These are phyloP conservation scores for Drosophila macrospina DNA, from an alignment of 2,888 invertebrate species.

Conservation along the genomic window DNA sequence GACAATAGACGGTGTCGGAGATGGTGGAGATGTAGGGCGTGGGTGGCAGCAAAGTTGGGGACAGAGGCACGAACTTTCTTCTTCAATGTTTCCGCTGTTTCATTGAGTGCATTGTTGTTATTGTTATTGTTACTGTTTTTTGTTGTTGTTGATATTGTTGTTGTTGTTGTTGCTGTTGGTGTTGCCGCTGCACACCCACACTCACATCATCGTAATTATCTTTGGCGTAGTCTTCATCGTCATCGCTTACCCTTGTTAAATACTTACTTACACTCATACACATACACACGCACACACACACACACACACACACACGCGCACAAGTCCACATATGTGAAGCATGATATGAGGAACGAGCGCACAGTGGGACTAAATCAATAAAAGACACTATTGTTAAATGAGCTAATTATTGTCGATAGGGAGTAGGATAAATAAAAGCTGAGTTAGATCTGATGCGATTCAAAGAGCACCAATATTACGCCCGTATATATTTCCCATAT, in stretches of 20 bases:
- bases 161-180: conserved; percentile 25
- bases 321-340: conserved; percentile 1
- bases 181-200: conserved; percentile 23
- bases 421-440: too few species aligned
- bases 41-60: conserved; percentile 40
- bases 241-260: conserved; percentile 63
- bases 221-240: conserved; percentile 43
- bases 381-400: too few species aligned
- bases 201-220: conserved; percentile 59
- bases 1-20: conserved; percentile 49
- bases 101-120: conserved; percentile 65
- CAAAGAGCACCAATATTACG: too few species aligned
- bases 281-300: not conserved
- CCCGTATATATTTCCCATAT: too few species aligned
- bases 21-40: conserved; percentile 32
- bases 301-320: not conserved
- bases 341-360: conserved; percentile 28
- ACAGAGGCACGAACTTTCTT: conserved; percentile 67
- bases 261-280: conserved; percentile 27
- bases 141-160: conserved; percentile 19
- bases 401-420: too few species aligned
- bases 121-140: conserved; percentile 18
- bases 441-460: too few species aligned
- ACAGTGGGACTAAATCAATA: conserved; percentile 32
- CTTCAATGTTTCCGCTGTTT: conserved; percentile 63